Evolutionary conservation across 2,888 invertebrate genomes (phyloP).

Genomic region (Leptopilina drosophilae): DNA sequence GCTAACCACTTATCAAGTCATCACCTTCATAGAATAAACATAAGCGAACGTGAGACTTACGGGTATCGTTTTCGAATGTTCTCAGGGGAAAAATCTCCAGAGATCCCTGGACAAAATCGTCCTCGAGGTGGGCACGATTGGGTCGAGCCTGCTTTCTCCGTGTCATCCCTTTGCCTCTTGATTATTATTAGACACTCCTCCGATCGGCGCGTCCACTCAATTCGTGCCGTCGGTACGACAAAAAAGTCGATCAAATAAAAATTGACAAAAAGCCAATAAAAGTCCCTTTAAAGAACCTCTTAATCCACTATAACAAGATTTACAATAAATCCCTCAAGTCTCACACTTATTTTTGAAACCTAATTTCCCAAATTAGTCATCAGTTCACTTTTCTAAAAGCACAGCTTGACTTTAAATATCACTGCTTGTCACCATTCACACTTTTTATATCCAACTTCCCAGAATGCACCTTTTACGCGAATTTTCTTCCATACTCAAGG

Average conservation of each 20-base stretch:
- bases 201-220: constrained; percentile 48
- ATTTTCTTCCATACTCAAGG: constrained; percentile 51
- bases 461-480: constrained; percentile 65
- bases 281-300: constrained; percentile 3
- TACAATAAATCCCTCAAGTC: constrained; percentile 29
- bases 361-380: constrained; percentile 9
- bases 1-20: constrained; percentile 32
- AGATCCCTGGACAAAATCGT: constrained; percentile 73
- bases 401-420: not conserved
- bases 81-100: constrained; percentile 69
- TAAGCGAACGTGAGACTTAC: constrained; percentile 64
- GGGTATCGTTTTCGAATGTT: constrained; percentile 66
- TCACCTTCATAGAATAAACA: constrained; percentile 31
- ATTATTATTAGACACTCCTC: constrained; percentile 37
- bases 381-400: constrained; percentile 21
- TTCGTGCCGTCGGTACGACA: constrained; percentile 54
- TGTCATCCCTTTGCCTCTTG: constrained; percentile 72
- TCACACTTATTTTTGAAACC: constrained; percentile 3
- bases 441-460: constrained; percentile 59
- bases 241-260: constrained; percentile 47
- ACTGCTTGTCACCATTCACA: constrained; percentile 58
- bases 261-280: constrained; percentile 15
- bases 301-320: not conserved
- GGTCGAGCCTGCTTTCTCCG: constrained; percentile 77
- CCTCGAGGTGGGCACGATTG: constrained; percentile 76